These are phyloP conservation scores for Gonocerus acuteangulatus DNA, from an alignment of 2,888 invertebrate species.

Conservation along the genomic window DNA sequence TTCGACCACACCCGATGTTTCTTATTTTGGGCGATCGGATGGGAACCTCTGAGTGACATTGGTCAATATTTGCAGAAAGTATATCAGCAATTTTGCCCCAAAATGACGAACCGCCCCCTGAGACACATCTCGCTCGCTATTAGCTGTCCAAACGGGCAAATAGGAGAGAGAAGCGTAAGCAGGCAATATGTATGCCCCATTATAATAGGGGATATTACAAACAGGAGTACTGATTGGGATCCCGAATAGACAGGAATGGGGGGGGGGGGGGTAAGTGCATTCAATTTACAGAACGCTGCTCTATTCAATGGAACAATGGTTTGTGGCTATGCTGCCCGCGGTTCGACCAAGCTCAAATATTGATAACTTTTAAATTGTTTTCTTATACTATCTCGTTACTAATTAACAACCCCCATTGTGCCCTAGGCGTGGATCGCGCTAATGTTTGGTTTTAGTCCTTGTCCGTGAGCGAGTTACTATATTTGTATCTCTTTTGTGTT, in stretches of 20 bases:
- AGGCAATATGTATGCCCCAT: slow-evolving; percentile 18
- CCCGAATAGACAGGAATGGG: slow-evolving; percentile 9
- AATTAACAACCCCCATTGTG: too few species aligned
- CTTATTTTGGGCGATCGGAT: too few species aligned
- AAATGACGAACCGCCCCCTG: too few species aligned
- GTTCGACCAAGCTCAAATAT: slow-evolving; percentile 6
- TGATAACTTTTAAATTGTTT: slow-evolving; percentile 22
- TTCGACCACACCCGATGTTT: too few species aligned
- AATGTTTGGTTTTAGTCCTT: too few species aligned
- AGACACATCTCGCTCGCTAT: neutral
- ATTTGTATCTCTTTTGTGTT: neutral
- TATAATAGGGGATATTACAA: slow-evolving; percentile 16
- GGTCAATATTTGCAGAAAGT: too few species aligned
- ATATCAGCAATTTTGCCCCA: too few species aligned
- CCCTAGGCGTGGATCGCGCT: too few species aligned
- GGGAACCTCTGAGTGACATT: too few species aligned
- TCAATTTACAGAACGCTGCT: slow-evolving; percentile 4
- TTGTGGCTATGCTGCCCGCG: neutral
- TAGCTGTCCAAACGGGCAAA: slow-evolving; percentile 13
- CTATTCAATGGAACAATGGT: slow-evolving; percentile 3
- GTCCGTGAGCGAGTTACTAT: too few species aligned
- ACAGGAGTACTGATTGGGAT: slow-evolving; percentile 4
- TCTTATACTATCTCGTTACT: slow-evolving; percentile 1
- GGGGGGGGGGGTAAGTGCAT: neutral
- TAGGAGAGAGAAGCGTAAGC: slow-evolving; percentile 2